Conservation (phyloP, 2,888 invertebrate genomes). For the Drosophila barbarae region DNA sequence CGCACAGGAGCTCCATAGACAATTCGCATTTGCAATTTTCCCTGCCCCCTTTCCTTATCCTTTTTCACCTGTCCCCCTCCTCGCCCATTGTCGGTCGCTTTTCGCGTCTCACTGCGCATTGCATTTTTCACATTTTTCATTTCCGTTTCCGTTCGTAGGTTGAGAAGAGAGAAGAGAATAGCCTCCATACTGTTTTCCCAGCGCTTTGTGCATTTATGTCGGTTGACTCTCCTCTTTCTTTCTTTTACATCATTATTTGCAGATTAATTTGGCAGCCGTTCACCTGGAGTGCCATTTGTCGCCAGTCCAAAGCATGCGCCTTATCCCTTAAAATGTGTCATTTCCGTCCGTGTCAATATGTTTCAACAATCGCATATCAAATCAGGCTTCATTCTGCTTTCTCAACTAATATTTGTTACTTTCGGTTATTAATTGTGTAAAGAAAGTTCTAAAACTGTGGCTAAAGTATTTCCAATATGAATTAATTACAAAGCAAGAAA, state of each 20-base stretch:
- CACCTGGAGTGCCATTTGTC: slow-evolving; percentile 76
- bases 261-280: slow-evolving; percentile 78
- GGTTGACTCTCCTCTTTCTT: slow-evolving; percentile 7
- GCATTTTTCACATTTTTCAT: slow-evolving; percentile 68
- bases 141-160: slow-evolving; percentile 64
- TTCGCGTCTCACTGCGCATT: slow-evolving; percentile 51
- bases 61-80: not conserved
- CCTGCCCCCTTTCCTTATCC: slow-evolving; percentile 27
- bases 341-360: slow-evolving; percentile 85
- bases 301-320: slow-evolving; percentile 76
- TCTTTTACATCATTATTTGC: slow-evolving; percentile 51
- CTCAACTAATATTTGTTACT: slow-evolving; percentile 4
- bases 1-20: slow-evolving; percentile 41
- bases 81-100: slow-evolving; percentile 30
- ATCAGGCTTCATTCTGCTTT: slow-evolving; percentile 73
- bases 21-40: slow-evolving; percentile 56
- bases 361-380: slow-evolving; percentile 82
- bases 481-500: too few species aligned
- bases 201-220: slow-evolving; percentile 55
- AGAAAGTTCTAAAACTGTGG: too few species aligned
- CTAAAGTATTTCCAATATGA: too few species aligned
- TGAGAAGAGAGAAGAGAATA: slow-evolving; percentile 22
- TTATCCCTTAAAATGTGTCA: slow-evolving; percentile 82
- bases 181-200: slow-evolving; percentile 1
- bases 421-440: too few species aligned